These are phyloP conservation scores for Ophthalmolycus amberensis DNA, from an alignment of 2,113 vertebrate genomes.

Conservation along the genomic window DNA sequence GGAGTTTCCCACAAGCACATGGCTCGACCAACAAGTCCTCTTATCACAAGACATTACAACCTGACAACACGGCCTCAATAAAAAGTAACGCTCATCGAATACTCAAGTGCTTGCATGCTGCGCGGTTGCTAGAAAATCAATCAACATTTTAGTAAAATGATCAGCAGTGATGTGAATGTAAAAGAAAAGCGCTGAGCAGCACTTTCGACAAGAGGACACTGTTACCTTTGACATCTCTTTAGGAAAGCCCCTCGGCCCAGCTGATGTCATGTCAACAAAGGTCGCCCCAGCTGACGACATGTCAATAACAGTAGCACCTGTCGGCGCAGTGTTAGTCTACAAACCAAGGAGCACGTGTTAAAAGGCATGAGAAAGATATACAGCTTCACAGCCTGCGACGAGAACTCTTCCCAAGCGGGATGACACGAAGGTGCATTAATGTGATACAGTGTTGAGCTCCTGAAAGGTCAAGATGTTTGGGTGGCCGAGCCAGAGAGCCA, in stretches of 20 bases:
- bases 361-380: slow-evolving; percentile 45
- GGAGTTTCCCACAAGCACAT: slow-evolving; percentile 1
- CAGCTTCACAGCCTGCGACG: slow-evolving; percentile 13
- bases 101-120: background rate
- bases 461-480: slow-evolving; percentile 15
- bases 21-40: background rate
- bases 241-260: slow-evolving; percentile 24
- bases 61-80: background rate
- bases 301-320: slow-evolving; percentile 64
- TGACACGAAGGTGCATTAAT: background rate
- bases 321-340: slow-evolving; percentile 66
- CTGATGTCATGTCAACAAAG: slow-evolving; percentile 59
- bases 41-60: background rate
- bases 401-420: slow-evolving; percentile 24
- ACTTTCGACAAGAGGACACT: background rate
- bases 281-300: slow-evolving; percentile 56
- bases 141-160: background rate
- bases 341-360: slow-evolving; percentile 61
- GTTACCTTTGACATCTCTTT: slow-evolving; percentile 52
- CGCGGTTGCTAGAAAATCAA: background rate
- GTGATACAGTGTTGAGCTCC: slow-evolving; percentile 1
- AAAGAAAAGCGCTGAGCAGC: slow-evolving; percentile 1
- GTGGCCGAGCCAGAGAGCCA: background rate
- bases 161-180: slow-evolving; percentile 26
- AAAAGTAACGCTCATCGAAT: background rate